Conservation (phyloP, 2,888 invertebrate genomes). For the Congeria kusceri region DNA sequence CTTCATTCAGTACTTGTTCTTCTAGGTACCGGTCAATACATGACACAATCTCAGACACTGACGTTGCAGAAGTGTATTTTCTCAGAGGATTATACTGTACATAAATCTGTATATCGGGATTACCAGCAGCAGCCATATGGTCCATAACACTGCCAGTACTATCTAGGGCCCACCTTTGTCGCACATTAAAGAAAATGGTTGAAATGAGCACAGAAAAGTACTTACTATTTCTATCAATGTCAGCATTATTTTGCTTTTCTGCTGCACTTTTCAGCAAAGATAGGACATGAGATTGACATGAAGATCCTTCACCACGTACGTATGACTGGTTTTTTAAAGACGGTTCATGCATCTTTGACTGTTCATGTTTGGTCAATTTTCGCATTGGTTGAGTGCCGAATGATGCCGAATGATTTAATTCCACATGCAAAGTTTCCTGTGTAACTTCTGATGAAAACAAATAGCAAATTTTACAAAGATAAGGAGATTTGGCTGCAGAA, state of each 20-base stretch:
- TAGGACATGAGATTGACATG: too few relatives aligned
- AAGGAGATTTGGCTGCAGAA: too few relatives aligned
- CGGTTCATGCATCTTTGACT: neutral
- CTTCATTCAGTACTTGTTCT: neutral
- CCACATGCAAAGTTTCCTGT: neutral
- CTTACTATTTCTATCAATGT: neutral
- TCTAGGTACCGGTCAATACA: neutral
- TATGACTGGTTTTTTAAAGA: neutral
- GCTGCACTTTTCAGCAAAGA: neutral
- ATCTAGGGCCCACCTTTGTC: neutral
- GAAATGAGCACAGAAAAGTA: neutral
- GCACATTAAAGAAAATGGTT: neutral
- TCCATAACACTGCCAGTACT: neutral
- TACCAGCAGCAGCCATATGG: neutral
- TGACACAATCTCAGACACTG: neutral
- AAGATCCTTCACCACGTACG: neutral
- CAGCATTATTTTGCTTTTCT: neutral
- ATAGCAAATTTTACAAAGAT: neutral
- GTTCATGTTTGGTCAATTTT: neutral
- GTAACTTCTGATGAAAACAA: neutral
- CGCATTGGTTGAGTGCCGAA: neutral
- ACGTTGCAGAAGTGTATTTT: neutral
- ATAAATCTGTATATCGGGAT: neutral
- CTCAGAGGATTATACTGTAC: neutral
- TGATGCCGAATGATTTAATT: neutral